phyloP scores from a whole-genome alignment of 2,888 invertebrate species.

The Standfussiana lucernea region DNA sequence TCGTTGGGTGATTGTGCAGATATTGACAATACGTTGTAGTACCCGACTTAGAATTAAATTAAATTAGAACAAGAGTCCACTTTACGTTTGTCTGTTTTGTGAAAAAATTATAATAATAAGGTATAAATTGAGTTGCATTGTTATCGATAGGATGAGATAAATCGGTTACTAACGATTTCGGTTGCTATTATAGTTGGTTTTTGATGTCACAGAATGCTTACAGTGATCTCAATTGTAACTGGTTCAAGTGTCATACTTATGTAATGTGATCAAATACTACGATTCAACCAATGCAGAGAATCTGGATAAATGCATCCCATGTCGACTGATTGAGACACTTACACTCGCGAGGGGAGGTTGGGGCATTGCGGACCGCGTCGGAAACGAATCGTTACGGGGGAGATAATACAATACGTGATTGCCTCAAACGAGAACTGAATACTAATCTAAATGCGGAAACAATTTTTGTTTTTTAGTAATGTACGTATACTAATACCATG shows the following conservation, averaged over 20 bases:
- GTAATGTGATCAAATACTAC: background rate
- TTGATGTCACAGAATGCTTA: background rate
- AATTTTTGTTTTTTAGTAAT: background rate
- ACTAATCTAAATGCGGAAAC: constrained; percentile 42
- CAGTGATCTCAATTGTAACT: background rate
- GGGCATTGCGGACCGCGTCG: constrained; percentile 68
- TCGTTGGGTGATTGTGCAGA: background rate
- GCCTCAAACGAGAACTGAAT: constrained; percentile 65
- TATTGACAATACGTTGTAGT: background rate
- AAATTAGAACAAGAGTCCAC: too few species aligned
- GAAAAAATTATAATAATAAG: background rate
- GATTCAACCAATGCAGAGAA: constrained; percentile 11
- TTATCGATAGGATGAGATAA: background rate
- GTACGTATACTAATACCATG: background rate
- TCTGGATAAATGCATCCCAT: constrained; percentile 37
- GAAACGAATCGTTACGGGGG: constrained; percentile 77
- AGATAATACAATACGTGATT: constrained; percentile 67
- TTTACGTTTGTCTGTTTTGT: background rate
- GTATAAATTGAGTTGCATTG: background rate
- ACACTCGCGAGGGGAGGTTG: constrained; percentile 68
- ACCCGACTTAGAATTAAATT: background rate
- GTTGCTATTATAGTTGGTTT: background rate
- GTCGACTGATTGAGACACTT: constrained; percentile 63
- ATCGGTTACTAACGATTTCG: background rate
- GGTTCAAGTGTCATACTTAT: background rate